Base-by-base conservation (phyloP, 2,113 vertebrate species). In the Nyctibius bracteatus region DNA sequence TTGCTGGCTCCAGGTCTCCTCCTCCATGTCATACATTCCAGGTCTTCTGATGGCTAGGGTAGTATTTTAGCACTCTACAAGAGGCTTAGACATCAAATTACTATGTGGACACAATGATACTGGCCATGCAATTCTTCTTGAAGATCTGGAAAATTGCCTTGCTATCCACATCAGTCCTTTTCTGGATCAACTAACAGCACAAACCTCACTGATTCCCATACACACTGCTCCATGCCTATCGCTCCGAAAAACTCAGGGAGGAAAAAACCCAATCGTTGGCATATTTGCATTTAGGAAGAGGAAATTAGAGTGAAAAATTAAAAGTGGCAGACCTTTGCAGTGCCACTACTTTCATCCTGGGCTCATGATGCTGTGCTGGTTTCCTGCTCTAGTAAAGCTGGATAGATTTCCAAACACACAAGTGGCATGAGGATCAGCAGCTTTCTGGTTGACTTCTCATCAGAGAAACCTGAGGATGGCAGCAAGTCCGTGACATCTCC, bases 221-320 rank as follows among this genome's bases (percentile, higher is more conserved):
- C 0, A 2, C 25, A 14, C 8, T 78, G 51, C 37, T 25, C 37
- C 37, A 25, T 5, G 39, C 24, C 77, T 47, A 23, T 0, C 0
- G 49, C 49, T 80, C 58, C 81, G 46, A 74, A 57, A 68, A 77
- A 25, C 39, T 43, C 5, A 10, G 23, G 30, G 44, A 75, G 39
- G 22, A 44, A 88, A 81, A 81, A 41, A 1, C 9, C 5, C 35
- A 67, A 21, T 19, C 30, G 4, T 22, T 0, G 0, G 9, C 46
- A 65, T 37, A 37, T 89, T 58, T 37, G 25, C 18, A 33, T 65
- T 73, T 27, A 81, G 41, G 70, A 66, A 65, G 37, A 94, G 31
- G 30, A 92, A 37, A 61, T 46, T 28, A 70, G 62, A 77, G 35
- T 19, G 54, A 61, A 83, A 82, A 84, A 67, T 31, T 51, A 43